A percentile compares a stretch with the other conserved stretches of the same genome.
phyloP scores from a whole-genome alignment of 2,113 vertebrate genomes.

The Leptodactylus fuscus region DNA sequence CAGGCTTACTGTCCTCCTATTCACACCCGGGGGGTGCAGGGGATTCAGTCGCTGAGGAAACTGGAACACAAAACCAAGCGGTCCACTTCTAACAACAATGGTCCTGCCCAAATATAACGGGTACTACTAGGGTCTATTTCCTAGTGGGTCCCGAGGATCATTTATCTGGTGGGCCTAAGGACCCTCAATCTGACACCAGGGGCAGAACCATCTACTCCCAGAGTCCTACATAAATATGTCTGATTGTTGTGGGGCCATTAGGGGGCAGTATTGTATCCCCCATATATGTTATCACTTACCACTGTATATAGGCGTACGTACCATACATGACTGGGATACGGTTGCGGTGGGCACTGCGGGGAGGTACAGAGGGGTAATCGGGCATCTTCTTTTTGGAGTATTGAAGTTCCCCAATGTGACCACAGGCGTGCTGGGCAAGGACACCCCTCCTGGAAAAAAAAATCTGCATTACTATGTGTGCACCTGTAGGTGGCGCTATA shows the following conservation, averaged over 20 bases:
- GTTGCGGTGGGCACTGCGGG: constrained; percentile 66
- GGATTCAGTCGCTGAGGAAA: constrained; percentile 70
- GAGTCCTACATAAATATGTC: no score
- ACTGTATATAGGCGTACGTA: constrained; percentile 49
- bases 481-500: constrained; percentile 9
- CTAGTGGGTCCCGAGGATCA: no score
- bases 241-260: not conserved
- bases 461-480: not conserved
- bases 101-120: no score
- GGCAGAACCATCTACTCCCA: no score
- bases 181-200: no score
- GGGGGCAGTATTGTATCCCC: not conserved
- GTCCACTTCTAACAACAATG: no score
- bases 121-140: no score
- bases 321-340: constrained; percentile 64
- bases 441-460: constrained; percentile 65
- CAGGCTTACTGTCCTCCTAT: constrained; percentile 71
- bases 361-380: constrained; percentile 63
- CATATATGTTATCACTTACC: no score
- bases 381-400: constrained; percentile 57
- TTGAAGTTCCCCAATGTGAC: constrained; percentile 26
- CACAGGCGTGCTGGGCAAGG: constrained; percentile 66
- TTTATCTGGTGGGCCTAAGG: no score
- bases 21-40: constrained; percentile 69
- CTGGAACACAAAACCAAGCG: not conserved